Base-by-base conservation (phyloP, 2,113 vertebrate species). In the Alligator sinensis region DNA sequence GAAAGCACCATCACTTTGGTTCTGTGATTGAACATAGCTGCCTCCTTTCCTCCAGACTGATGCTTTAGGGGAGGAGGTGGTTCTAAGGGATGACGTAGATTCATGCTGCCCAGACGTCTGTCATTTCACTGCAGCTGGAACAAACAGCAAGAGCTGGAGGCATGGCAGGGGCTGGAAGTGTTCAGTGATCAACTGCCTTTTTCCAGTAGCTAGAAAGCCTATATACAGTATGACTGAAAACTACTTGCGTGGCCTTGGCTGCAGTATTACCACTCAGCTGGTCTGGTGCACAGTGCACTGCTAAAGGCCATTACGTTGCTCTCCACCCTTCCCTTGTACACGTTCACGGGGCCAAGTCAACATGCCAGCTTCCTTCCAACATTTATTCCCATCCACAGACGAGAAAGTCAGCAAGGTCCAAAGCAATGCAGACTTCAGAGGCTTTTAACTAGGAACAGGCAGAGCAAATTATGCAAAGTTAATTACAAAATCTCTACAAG, bases 351-450 rank as follows among this genome's bases (percentile, higher is more conserved):
- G 70, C 25, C 47, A 81, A 59, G 75, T 66, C 61, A 74, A 6
- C 25, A 14, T 16, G 27, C 22, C 94, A 11, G 59, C 54, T 25
- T 15, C 76, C 34, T 61, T 12, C 59, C 68, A 24, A 11, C 0
- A 0, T 25, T 86, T 27, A 5, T 54, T 80, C n/a, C 30, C 64
- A 19, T 4, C 58, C 25, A 8, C 21, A 1, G 61, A 5, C 0
- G 21, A 79, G 93, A 85, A 89, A 95, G 84, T n/a, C 96, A 72
- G 57, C 82, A 60, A 93, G 88, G 90, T 87, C 62, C 81, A 15
- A 82, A 86, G 93, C 13, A 3, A 38, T 80, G 25, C 30, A 4
- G 77, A 83, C 81, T 38, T 11, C 28, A 47, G 90, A 84, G 86
- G 78, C 28, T n/a, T 47, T 1, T 47, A 74, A 3, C 84, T 0